Conservation (phyloP, 2,113 vertebrate species). For the Thalassarche chlororhynchos region DNA sequence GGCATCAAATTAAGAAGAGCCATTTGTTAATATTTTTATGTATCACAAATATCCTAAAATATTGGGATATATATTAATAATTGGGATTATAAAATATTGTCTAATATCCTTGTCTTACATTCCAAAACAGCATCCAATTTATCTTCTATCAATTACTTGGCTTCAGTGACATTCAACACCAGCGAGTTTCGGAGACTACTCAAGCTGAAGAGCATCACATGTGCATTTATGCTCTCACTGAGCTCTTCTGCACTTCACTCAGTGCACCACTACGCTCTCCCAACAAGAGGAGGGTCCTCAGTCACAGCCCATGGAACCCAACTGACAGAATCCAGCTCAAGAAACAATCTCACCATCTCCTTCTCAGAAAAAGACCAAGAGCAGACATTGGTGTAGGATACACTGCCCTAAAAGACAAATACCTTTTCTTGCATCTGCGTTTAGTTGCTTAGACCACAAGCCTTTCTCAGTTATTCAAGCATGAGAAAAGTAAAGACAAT, state of each 20-base stretch:
- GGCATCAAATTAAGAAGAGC: neutral
- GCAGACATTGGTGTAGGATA: neutral
- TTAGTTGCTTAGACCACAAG: neutral
- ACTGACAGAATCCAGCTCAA: neutral
- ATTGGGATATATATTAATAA: too few relatives aligned
- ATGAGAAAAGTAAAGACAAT: neutral
- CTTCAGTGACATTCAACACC: neutral
- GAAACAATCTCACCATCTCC: neutral
- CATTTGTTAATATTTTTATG: neutral
- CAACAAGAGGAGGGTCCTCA: neutral
- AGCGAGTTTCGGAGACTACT: rapidly evolving
- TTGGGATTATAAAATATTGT: too few relatives aligned
- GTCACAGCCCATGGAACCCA: neutral
- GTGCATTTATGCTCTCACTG: neutral
- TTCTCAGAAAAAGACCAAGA: neutral
- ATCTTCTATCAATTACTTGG: neutral
- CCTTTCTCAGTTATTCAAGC: neutral
- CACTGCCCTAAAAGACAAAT: neutral
- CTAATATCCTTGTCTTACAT: neutral
- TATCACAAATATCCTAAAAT: neutral
- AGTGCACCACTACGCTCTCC: neutral
- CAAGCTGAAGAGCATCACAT: rapidly evolving
- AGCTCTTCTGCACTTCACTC: neutral
- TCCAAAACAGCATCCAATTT: neutral
- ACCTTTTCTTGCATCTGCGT: neutral